Conservation (phyloP, 2,888 invertebrate genomes). For the Heliconius hortense region DNA sequence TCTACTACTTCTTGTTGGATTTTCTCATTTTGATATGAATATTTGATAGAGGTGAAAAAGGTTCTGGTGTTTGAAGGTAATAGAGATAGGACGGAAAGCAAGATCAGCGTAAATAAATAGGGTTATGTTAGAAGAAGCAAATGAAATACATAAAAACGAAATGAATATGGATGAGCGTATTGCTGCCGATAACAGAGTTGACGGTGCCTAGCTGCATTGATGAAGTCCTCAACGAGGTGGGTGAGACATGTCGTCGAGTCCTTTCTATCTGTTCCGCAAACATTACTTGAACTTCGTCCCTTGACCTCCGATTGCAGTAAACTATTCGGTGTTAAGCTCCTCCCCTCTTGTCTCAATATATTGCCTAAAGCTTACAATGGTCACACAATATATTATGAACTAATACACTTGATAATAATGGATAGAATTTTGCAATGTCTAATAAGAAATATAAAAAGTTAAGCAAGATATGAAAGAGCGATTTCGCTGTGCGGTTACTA, state of each 20-base stretch:
- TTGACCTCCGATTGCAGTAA: background rate
- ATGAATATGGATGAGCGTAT: too few relatives aligned
- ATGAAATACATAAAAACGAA: too few relatives aligned
- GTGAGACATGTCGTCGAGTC: background rate
- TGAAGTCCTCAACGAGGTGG: too few relatives aligned
- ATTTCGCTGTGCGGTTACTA: too few relatives aligned
- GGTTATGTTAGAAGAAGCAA: background rate
- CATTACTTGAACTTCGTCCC: background rate
- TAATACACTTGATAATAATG: background rate
- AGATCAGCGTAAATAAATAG: too few relatives aligned
- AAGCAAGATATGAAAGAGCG: background rate
- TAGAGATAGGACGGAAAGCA: too few relatives aligned
- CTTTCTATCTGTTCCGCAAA: background rate
- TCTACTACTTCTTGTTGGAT: too few relatives aligned
- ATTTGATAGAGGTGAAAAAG: too few relatives aligned
- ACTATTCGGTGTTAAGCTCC: background rate
- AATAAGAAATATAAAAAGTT: background rate
- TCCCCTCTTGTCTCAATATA: background rate
- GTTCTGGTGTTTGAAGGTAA: too few relatives aligned
- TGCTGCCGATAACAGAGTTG: too few relatives aligned
- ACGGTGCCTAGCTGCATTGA: too few relatives aligned
- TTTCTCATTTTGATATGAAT: too few relatives aligned
- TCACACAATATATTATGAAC: background rate
- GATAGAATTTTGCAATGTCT: background rate
- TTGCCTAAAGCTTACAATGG: background rate